Percentiles rank a stretch among this genome's conserved stretches.
phyloP scores from a whole-genome alignment of 2,888 invertebrate genomes.

The Troides helena region DNA sequence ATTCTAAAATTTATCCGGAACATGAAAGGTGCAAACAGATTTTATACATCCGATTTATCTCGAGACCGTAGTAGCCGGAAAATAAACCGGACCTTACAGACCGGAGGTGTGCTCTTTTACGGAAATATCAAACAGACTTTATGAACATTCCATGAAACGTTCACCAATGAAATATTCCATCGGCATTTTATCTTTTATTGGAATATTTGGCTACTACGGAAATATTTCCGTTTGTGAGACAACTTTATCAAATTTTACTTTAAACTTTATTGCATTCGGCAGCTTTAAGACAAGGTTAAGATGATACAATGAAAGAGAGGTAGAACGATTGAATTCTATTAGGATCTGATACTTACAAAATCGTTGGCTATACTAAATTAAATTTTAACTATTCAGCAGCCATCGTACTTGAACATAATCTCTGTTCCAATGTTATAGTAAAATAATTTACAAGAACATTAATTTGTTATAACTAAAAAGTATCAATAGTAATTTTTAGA shows the following conservation, averaged over 20 bases:
- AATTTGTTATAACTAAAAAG: too few relatives aligned
- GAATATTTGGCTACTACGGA: background rate
- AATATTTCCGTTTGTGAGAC: background rate
- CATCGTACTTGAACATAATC: too few relatives aligned
- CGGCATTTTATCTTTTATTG: background rate
- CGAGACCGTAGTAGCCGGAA: background rate
- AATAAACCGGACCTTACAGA: background rate
- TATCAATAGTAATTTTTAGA: too few relatives aligned
- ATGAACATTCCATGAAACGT: background rate
- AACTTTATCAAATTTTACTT: background rate
- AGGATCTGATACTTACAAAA: too few relatives aligned
- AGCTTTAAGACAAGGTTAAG: background rate
- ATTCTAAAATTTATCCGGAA: background rate
- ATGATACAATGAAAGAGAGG: too few relatives aligned
- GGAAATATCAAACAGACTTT: conserved; percentile 4
- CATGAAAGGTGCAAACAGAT: background rate
- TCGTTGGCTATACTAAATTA: too few relatives aligned
- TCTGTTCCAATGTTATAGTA: too few relatives aligned
- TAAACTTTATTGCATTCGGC: background rate
- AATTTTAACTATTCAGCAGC: too few relatives aligned
- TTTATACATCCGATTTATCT: background rate
- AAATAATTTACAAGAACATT: too few relatives aligned
- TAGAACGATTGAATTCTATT: too few relatives aligned
- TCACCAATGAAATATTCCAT: background rate
- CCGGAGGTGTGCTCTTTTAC: background rate